Conservation (phyloP, 2,888 invertebrate genomes). For the Colostygia pectinataria region DNA sequence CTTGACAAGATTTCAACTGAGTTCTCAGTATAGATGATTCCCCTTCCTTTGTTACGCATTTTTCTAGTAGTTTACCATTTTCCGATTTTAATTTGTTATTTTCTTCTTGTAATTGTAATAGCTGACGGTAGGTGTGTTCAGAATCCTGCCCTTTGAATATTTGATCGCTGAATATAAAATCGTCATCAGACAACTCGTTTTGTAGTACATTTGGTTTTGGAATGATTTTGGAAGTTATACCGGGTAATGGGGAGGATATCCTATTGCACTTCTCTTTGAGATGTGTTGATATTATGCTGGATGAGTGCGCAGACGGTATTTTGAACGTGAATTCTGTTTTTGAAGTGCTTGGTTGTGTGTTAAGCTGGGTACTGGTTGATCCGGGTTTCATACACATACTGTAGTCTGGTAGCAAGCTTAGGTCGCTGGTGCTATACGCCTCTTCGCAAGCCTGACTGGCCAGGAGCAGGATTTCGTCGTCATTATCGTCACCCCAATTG, state of each 20-base stretch:
- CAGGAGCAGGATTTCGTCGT: constrained; percentile 72
- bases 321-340: constrained; percentile 61
- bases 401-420: constrained; percentile 61
- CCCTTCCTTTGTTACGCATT: constrained; percentile 80
- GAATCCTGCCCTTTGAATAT: constrained; percentile 58
- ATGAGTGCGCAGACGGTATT: constrained; percentile 52
- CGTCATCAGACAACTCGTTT: constrained; percentile 50
- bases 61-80: constrained; percentile 71
- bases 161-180: constrained; percentile 62
- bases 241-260: constrained; percentile 69
- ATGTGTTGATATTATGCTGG: constrained; percentile 51
- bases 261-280: constrained; percentile 64
- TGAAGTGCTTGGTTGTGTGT: constrained; percentile 54
- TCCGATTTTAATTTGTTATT: constrained; percentile 70
- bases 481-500: constrained; percentile 75
- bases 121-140: constrained; percentile 58
- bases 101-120: constrained; percentile 66
- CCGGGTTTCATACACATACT: constrained; percentile 66
- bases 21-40: constrained; percentile 81
- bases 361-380: constrained; percentile 67
- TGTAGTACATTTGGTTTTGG: constrained; percentile 40
- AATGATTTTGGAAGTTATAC: constrained; percentile 56
- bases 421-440: constrained; percentile 50
- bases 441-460: constrained; percentile 77
- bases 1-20: constrained; percentile 76